Evolutionary conservation across 1,140 invertebrate genomes (phyloP).

Genomic region (Psix sp.): DNA sequence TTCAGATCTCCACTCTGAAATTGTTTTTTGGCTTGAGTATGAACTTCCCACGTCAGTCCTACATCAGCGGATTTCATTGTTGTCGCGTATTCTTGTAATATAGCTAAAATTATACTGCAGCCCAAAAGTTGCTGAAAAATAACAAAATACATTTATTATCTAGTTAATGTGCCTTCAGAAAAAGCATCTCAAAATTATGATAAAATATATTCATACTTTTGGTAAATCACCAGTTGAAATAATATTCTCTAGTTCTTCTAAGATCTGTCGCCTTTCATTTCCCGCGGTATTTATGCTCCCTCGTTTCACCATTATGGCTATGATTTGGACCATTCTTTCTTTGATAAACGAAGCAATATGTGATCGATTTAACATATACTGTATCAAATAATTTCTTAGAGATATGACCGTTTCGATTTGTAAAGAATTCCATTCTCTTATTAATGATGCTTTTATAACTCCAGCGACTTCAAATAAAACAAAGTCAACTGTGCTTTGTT

Average conservation of each 20-base stretch:
- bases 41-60: constrained; percentile 90
- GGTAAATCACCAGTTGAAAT: constrained; percentile 81
- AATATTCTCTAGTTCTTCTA: constrained; percentile 85
- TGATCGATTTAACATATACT: constrained; percentile 84
- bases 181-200: constrained; percentile 1
- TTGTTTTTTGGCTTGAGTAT: constrained; percentile 88
- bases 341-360: constrained; percentile 80
- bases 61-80: constrained; percentile 91
- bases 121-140: constrained; percentile 82
- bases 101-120: constrained; percentile 87
- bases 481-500: constrained; percentile 87
- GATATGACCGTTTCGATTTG: constrained; percentile 82
- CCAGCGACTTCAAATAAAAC: constrained; percentile 91
- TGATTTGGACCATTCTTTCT: constrained; percentile 85
- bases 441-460: constrained; percentile 88
- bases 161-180: background rate
- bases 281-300: constrained; percentile 85
- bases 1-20: constrained; percentile 90
- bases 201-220: constrained; percentile 70
- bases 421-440: constrained; percentile 83
- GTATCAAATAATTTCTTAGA: constrained; percentile 87
- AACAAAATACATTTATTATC: constrained; percentile 5
- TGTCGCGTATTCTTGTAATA: constrained; percentile 92
- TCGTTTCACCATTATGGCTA: constrained; percentile 92
- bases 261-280: constrained; percentile 81